Evolutionary conservation across 2,888 invertebrate species (phyloP).

Genomic region (Parnassius orleans): DNA sequence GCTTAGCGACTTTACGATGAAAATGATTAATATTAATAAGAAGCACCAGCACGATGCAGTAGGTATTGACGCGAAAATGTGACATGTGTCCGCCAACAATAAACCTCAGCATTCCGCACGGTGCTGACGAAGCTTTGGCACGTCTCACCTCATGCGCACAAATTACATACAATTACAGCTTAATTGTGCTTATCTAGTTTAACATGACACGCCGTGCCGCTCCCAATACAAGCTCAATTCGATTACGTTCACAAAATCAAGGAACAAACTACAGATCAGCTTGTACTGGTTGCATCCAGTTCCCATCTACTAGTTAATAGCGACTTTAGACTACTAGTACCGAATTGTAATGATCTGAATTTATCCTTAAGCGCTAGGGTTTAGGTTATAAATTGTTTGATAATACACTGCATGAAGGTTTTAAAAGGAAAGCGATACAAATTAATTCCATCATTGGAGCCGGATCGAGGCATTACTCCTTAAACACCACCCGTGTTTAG

Average conservation of each 20-base stretch:
- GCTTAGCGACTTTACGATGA: too few species aligned
- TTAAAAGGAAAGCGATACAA: constrained; percentile 64
- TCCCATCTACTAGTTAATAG: constrained; percentile 59
- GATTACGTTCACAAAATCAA: constrained; percentile 30
- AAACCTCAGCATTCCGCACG: constrained; percentile 37
- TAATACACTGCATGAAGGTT: constrained; percentile 32
- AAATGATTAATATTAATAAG: too few species aligned
- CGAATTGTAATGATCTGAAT: constrained; percentile 42
- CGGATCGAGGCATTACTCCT: constrained; percentile 33
- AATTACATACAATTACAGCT: constrained; percentile 59
- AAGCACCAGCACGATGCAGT: not conserved
- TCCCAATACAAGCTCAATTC: constrained; percentile 26
- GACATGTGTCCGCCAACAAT: constrained; percentile 23
- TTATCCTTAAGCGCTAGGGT: constrained; percentile 44
- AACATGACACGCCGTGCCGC: constrained; percentile 33
- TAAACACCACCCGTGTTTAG: constrained; percentile 32
- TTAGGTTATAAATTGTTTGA: constrained; percentile 54
- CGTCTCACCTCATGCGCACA: constrained; percentile 57
- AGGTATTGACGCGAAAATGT: constrained; percentile 13
- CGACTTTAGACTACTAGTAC: constrained; percentile 45
- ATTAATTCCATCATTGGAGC: constrained; percentile 51
- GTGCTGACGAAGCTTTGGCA: constrained; percentile 50
- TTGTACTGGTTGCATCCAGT: constrained; percentile 47
- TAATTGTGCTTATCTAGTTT: constrained; percentile 41
- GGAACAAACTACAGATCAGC: constrained; percentile 41